A percentile compares a stretch with the other conserved stretches of the same genome.
phyloP scores from a whole-genome alignment of 2,113 vertebrate species.

The Eira barbara region DNA sequence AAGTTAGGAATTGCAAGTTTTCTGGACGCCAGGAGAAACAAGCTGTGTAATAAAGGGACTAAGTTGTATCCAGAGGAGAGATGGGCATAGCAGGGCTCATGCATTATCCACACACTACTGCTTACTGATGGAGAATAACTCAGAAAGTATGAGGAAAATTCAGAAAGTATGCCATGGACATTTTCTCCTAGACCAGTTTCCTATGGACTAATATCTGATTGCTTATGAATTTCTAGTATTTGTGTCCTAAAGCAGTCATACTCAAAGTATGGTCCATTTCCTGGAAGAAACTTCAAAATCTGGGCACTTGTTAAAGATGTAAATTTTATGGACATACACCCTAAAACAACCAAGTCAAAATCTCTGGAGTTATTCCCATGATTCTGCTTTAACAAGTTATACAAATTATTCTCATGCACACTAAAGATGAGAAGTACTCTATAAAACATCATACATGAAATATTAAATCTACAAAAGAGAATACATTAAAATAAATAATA shows the following conservation, averaged over 20 bases:
- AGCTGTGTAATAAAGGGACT: neutral
- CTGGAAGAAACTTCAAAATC: neutral
- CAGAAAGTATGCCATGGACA: neutral
- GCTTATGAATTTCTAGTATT: neutral
- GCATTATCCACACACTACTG: neutral
- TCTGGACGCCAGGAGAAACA: neutral
- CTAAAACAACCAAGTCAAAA: neutral
- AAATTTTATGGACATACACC: neutral
- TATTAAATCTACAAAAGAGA: neutral
- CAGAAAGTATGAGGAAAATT: neutral
- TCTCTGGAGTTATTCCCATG: neutral
- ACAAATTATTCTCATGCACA: neutral
- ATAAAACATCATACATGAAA: neutral
- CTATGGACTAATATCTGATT: neutral
- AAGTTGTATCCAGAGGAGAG: neutral
- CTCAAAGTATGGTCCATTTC: neutral
- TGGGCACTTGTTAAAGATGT: neutral
- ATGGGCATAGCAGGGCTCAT: neutral
- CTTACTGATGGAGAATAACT: neutral
- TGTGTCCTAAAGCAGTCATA: neutral
- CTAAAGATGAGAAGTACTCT: neutral
- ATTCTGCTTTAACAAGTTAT: neutral
- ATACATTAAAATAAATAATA: neutral
- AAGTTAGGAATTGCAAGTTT: neutral
- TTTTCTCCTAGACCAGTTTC: neutral